A percentile compares a stretch with the other conserved stretches of the same genome.
Evolutionary conservation across 1,140 invertebrate genomes (phyloP).

Genomic region (Philopotamus ludificatus): DNA sequence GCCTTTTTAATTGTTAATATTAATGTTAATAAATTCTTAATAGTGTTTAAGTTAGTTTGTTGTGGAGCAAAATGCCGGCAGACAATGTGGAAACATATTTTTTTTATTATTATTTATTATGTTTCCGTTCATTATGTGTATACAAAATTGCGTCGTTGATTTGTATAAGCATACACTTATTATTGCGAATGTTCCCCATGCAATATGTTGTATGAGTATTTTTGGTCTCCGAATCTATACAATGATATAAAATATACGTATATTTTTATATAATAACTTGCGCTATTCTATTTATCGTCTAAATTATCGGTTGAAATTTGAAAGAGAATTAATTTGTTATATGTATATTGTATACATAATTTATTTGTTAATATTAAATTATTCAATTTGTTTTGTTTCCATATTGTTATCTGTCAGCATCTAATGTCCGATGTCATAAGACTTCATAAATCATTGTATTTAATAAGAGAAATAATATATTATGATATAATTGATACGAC

Average conservation of each 20-base stretch:
- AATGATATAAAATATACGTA: not conserved
- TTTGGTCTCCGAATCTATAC: not conserved
- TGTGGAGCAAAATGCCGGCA: constrained; percentile 29
- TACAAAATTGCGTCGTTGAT: not conserved
- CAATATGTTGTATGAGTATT: not conserved
- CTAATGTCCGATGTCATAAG: constrained; percentile 40
- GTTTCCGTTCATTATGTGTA: not conserved
- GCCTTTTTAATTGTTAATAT: constrained; percentile 43
- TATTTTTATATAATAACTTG: too few relatives aligned
- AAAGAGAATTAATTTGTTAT: too few relatives aligned
- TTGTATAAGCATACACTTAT: not conserved
- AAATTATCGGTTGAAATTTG: too few relatives aligned
- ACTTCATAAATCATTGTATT: constrained; percentile 41
- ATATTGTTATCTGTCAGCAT: constrained; percentile 24
- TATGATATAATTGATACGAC: constrained; percentile 14
- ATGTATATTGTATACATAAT: too few relatives aligned
- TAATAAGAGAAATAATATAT: constrained; percentile 35
- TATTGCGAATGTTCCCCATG: not conserved
- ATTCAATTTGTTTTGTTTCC: constrained; percentile 12
- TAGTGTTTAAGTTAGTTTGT: constrained; percentile 40
- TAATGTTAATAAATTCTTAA: constrained; percentile 43
- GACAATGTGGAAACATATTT: constrained; percentile 14
- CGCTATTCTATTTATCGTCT: too few relatives aligned
- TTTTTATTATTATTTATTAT: not conserved
- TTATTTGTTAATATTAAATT: too few relatives aligned